Conservation (phyloP, 2,888 invertebrate genomes). For the Troglohyphantes excavatus region DNA sequence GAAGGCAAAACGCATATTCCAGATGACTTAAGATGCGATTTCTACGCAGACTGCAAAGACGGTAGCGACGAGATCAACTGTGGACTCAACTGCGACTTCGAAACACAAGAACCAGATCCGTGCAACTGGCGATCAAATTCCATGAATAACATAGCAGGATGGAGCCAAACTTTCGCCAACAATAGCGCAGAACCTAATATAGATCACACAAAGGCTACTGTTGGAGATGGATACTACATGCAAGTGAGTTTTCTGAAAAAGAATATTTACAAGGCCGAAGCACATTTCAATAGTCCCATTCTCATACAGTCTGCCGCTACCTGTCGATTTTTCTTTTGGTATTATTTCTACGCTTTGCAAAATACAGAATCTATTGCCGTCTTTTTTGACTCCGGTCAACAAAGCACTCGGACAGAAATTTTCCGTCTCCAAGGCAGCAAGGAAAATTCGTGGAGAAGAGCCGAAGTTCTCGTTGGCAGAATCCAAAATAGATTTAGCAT, state of each 20-base stretch:
- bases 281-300: conserved; percentile 56
- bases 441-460: conserved; percentile 49
- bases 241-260: conserved; percentile 4
- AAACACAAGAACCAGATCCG: conserved; percentile 52
- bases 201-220: conserved; percentile 62
- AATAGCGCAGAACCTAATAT: conserved; percentile 11
- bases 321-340: conserved; percentile 77
- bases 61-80: conserved; percentile 73
- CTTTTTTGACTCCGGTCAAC: conserved; percentile 54
- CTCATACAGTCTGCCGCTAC: conserved; percentile 66
- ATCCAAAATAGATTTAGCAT: conserved; percentile 60
- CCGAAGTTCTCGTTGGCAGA: conserved; percentile 62
- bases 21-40: conserved; percentile 76
- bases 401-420: conserved; percentile 24
- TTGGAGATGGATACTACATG: conserved; percentile 69
- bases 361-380: conserved; percentile 29
- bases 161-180: conserved; percentile 66
- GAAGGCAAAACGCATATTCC: conserved; percentile 55
- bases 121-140: conserved; percentile 66
- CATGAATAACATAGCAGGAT: not conserved
- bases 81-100: conserved; percentile 76
- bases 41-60: conserved; percentile 75
- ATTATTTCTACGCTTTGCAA: conserved; percentile 42
- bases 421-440: conserved; percentile 35
- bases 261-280: not conserved